A percentile compares a stretch with the other conserved stretches of the same genome.
Conservation (phyloP, 2,888 invertebrate species). For the Creontiades dilutus region DNA sequence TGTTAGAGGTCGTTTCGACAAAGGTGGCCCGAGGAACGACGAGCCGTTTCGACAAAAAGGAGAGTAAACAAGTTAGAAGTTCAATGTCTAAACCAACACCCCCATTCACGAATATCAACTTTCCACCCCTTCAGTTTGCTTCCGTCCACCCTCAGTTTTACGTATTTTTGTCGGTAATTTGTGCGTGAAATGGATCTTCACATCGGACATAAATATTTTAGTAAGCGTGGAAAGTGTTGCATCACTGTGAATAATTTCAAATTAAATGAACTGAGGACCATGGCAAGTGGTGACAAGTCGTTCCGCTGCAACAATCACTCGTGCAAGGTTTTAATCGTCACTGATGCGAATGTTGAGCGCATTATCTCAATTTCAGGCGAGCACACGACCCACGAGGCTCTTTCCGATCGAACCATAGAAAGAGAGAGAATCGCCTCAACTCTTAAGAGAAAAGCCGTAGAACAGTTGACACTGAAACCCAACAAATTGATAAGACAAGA, state of each 20-base stretch:
- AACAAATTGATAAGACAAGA: conserved; percentile 1
- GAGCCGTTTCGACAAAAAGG: too few relatives aligned
- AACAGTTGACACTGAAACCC: conserved; percentile 2
- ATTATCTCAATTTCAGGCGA: conserved; percentile 40
- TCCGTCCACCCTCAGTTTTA: too few relatives aligned
- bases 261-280: conserved; percentile 41
- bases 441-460: conserved; percentile 41
- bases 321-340: conserved; percentile 10
- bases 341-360: conserved; percentile 37
- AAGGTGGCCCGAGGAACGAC: too few relatives aligned
- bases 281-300: neutral
- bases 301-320: neutral
- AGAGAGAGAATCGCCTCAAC: conserved; percentile 37
- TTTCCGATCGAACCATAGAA: conserved; percentile 21
- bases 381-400: conserved; percentile 30
- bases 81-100: too few relatives aligned
- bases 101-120: too few relatives aligned
- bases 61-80: too few relatives aligned
- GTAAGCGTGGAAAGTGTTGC: conserved; percentile 44
- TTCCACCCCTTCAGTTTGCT: too few relatives aligned
- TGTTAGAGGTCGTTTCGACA: too few relatives aligned
- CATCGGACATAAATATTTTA: conserved; percentile 42
- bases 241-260: conserved; percentile 31
- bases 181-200: conserved; percentile 49
- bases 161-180: too few relatives aligned